These are phyloP conservation scores for Drosophila silvestris DNA, from an alignment of 2,888 invertebrate species.

Conservation along the genomic window DNA sequence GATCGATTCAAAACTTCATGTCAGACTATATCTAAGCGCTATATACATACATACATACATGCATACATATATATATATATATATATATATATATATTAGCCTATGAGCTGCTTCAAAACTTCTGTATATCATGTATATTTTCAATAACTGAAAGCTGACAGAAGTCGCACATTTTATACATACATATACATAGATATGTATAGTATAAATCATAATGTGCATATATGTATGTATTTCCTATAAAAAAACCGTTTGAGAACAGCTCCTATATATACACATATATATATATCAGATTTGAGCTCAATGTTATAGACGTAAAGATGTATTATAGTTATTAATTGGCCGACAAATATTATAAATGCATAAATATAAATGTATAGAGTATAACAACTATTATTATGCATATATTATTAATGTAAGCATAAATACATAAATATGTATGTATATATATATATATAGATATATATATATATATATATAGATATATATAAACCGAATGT, in stretches of 20 bases:
- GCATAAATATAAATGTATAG: constrained; percentile 25
- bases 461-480: constrained; percentile 36
- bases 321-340: constrained; percentile 55
- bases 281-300: constrained; percentile 34
- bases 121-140: constrained; percentile 26
- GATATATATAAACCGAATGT: constrained; percentile 65
- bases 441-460: constrained; percentile 8
- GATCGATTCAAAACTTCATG: constrained; percentile 24
- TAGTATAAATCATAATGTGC: background rate
- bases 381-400: constrained; percentile 15
- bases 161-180: background rate
- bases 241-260: constrained; percentile 9
- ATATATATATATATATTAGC: constrained; percentile 36
- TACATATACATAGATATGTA: background rate
- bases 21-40: constrained; percentile 14
- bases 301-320: constrained; percentile 51
- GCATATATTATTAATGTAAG: constrained; percentile 17
- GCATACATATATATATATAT: constrained; percentile 38
- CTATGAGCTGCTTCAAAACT: constrained; percentile 28
- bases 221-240: constrained; percentile 13
- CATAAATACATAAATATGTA: constrained; percentile 14
- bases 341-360: constrained; percentile 31
- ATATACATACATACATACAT: constrained; percentile 22
- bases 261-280: constrained; percentile 13
- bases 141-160: background rate